Percentiles rank a stretch among this genome's conserved stretches.
These are phyloP conservation scores for Styela clava DNA, from an alignment of 23 tunicate species.

Conservation along the genomic window DNA sequence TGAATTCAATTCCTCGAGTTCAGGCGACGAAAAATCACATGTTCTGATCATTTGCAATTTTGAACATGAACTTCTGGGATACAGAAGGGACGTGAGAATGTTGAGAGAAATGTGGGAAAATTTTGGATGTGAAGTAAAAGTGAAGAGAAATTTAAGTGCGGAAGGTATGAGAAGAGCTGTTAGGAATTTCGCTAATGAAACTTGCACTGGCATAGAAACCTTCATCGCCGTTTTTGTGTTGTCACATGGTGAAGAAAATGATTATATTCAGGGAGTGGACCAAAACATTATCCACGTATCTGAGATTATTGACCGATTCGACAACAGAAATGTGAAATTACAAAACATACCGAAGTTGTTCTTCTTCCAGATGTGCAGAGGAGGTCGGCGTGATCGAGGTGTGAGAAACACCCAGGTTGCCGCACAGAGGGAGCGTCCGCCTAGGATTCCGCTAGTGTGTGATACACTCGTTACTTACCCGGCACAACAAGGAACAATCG, in stretches of 20 bases:
- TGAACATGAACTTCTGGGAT: background rate
- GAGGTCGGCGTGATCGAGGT: slow-evolving; percentile 9
- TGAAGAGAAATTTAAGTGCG: background rate
- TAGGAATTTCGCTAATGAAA: background rate
- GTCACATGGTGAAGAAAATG: slow-evolving; percentile 45
- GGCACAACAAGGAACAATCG: slow-evolving; percentile 36
- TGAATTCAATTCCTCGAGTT: no score
- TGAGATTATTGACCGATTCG: slow-evolving; percentile 31
- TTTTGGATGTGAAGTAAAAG: background rate
- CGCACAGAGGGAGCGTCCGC: background rate
- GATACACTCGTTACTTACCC: slow-evolving; percentile 50
- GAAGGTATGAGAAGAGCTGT: background rate
- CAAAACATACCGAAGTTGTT: slow-evolving; percentile 51
- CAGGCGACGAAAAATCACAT: background rate
- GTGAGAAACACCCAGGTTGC: background rate
- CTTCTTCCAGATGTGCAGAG: slow-evolving; percentile 64
- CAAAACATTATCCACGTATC: slow-evolving; percentile 15
- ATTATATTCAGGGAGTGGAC: slow-evolving; percentile 34
- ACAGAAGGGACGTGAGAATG: background rate
- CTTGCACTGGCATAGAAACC: background rate
- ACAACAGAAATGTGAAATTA: slow-evolving; percentile 43
- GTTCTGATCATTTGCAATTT: background rate
- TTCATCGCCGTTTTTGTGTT: slow-evolving; percentile 46
- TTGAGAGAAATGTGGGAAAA: background rate
- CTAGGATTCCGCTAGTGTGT: slow-evolving; percentile 16